phyloP scores from a whole-genome alignment of 2,797 vertebrate genomes.

The Paguma larvata region DNA sequence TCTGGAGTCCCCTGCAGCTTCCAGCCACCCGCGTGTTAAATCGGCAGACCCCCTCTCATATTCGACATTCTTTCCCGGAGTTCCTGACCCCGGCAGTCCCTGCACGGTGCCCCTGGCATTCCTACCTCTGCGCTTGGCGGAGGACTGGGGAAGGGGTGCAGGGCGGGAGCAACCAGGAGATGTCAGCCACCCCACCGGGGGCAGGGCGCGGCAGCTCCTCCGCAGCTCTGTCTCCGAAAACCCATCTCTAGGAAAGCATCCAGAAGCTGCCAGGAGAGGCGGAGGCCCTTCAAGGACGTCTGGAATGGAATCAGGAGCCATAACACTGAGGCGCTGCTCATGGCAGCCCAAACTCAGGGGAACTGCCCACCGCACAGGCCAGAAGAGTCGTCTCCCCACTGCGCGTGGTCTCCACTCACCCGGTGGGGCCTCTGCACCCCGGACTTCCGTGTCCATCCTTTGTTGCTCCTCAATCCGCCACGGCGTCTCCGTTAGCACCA shows the following conservation, averaged over 20 bases:
- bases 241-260: background rate
- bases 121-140: background rate
- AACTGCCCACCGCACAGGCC: accelerated
- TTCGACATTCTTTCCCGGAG: conserved; percentile 23
- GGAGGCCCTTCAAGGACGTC: background rate
- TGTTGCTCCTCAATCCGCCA: accelerated
- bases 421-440: accelerated
- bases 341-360: background rate
- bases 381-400: no score
- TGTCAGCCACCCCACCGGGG: background rate
- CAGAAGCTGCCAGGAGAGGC: background rate
- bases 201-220: background rate
- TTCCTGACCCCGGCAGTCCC: conserved; percentile 30
- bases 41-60: background rate
- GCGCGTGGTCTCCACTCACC: background rate
- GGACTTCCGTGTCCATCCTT: background rate
- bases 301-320: background rate
- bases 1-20: conserved; percentile 65
- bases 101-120: background rate
- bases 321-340: background rate
- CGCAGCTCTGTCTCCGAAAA: background rate
- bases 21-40: background rate
- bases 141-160: background rate
- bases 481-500: accelerated
- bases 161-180: accelerated